Base-by-base conservation (phyloP, 2,888 invertebrate species). In the Amaurobius ferox region DNA sequence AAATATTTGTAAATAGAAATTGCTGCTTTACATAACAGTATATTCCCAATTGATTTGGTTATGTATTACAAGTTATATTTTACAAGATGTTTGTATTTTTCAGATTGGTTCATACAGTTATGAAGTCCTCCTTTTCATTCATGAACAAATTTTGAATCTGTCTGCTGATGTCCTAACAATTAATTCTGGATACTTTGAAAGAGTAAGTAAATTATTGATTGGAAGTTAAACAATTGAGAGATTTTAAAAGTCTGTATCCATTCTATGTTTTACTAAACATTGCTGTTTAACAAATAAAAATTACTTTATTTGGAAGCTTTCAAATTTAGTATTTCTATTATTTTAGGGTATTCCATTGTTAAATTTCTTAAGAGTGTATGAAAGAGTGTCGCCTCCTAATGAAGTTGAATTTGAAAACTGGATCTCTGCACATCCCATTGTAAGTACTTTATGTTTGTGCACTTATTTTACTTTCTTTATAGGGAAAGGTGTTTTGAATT, bases 51-150 rank as follows among this genome's bases (percentile, higher is more conserved):
- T n/a, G n/a, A n/a, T n/a, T n/a, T n/a, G n/a, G n/a, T n/a, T n/a
- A n/a, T n/a, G n/a, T n/a, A n/a, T n/a, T n/a, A n/a, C n/a, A n/a
- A n/a, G n/a, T n/a, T n/a, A n/a, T n/a, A n/a, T n/a, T n/a, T n/a
- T n/a, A n/a, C n/a, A n/a, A n/a, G n/a, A n/a, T n/a, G n/a, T n/a
- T n/a, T n/a, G n/a, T n/a, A n/a, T 62, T 62, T 35, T 68, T 3
- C 48, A 83, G 83, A 66, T 72, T 1, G 44, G 67, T 29, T 70
- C 77, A 16, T 83, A 83, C 23, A 72, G 68, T 40, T 83, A 83
- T 66, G 83, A 83, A 39, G 48, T 83, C 39, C 32, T 77, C 13
- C 64, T 77, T 29, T 83, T 83, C 23, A 72, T 77, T n/a, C 16
- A 66, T n/a, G 77, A 83, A 39, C 72, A 77, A 35, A 13, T 83